Percentiles rank a stretch among this genome's conserved stretches.
These are phyloP conservation scores for Tetragonula carbonaria DNA, from an alignment of 2,888 invertebrate genomes.

Conservation along the genomic window DNA sequence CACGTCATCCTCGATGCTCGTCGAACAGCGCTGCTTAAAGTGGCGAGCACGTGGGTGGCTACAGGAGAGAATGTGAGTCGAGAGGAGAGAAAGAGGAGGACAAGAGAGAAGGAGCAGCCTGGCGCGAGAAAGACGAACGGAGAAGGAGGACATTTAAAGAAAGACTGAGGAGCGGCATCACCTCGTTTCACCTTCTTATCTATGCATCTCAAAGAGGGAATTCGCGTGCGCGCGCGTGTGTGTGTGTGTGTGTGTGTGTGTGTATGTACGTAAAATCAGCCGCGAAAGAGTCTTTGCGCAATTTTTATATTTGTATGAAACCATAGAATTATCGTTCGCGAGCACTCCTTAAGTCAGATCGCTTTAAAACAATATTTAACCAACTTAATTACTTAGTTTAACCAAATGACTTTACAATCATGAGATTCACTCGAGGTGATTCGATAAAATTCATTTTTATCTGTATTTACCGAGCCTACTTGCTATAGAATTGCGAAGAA, in stretches of 20 bases:
- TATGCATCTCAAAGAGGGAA: slow-evolving; percentile 74
- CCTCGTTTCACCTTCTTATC: slow-evolving; percentile 77
- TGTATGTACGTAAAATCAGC: slow-evolving; percentile 37
- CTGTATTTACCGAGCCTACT: too few species aligned
- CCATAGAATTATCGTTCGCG: too few species aligned
- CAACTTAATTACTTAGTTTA: too few species aligned
- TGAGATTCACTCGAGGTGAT: too few species aligned
- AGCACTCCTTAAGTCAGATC: too few species aligned
- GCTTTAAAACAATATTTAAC: too few species aligned
- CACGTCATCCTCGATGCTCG: slow-evolving; percentile 53
- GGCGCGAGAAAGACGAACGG: slow-evolving; percentile 38
- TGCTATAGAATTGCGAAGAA: too few species aligned
- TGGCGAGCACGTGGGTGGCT: slow-evolving; percentile 68
- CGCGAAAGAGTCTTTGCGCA: not conserved
- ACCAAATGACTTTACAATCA: too few species aligned
- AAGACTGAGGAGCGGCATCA: slow-evolving; percentile 74
- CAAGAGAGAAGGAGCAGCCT: slow-evolving; percentile 20
- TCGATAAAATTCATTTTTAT: too few species aligned
- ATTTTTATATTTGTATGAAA: too few species aligned
- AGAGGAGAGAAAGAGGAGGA: slow-evolving; percentile 10
- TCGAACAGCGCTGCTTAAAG: slow-evolving; percentile 59
- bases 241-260: too few species aligned
- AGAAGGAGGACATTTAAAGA: slow-evolving; percentile 69
- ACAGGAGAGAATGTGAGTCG: not conserved
- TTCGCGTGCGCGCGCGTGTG: not conserved